Evolutionary conservation across 2,888 invertebrate species (phyloP).

Genomic region (Bruchidius siliquastri): DNA sequence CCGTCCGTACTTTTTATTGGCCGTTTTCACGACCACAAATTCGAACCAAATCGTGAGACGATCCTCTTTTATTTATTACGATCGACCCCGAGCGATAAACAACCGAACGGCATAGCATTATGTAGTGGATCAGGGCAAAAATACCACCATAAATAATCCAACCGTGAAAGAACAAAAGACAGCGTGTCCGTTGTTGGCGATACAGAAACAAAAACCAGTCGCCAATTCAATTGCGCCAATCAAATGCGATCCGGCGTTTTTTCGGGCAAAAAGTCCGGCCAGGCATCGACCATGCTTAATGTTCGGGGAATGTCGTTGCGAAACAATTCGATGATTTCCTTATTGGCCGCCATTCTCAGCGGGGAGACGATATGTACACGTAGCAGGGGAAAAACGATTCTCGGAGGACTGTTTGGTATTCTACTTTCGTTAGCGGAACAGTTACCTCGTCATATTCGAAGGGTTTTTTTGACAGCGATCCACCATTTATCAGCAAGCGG

Average conservation of each 20-base stretch:
- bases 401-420: background rate
- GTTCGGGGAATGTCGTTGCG: conserved; percentile 20
- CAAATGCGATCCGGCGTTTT: conserved; percentile 38
- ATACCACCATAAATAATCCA: conserved; percentile 30
- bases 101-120: conserved; percentile 22
- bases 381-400: background rate
- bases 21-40: background rate
- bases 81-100: conserved; percentile 14
- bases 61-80: conserved; percentile 14
- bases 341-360: conserved; percentile 16
- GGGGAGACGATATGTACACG: background rate
- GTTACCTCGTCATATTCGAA: background rate
- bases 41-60: conserved; percentile 2
- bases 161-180: conserved; percentile 35
- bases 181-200: conserved; percentile 28
- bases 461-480: background rate
- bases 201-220: conserved; percentile 41
- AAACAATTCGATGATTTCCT: conserved; percentile 23
- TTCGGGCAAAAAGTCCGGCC: conserved; percentile 26
- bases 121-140: conserved; percentile 24
- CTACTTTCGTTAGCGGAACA: background rate
- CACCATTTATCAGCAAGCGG: background rate
- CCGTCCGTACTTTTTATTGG: background rate
- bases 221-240: conserved; percentile 44
- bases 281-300: conserved; percentile 33